phyloP scores from a whole-genome alignment of 92 coral and sea anemone genomes.

The Phymanthus crucifer region DNA sequence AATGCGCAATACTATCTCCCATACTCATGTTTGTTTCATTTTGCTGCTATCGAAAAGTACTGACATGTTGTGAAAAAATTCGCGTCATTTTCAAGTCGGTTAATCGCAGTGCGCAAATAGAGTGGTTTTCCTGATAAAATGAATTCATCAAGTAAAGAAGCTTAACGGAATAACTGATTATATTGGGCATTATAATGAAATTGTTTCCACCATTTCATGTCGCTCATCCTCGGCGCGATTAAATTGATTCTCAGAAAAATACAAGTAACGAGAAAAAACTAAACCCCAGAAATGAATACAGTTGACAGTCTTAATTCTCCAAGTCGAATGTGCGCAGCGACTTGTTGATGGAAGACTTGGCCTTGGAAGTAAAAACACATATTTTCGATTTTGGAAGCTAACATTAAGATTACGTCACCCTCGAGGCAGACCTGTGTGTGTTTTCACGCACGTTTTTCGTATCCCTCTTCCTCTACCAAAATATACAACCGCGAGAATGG shows the following conservation, averaged over 20 bases:
- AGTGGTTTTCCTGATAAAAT: no score
- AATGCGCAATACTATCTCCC: background rate
- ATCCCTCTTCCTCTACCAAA: background rate
- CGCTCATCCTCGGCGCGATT: no score
- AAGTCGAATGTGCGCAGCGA: no score
- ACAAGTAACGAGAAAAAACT: no score
- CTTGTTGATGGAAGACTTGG: background rate
- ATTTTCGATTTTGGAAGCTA: background rate
- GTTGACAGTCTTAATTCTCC: no score
- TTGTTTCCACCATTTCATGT: no score
- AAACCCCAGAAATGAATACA: no score
- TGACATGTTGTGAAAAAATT: background rate
- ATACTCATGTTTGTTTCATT: background rate
- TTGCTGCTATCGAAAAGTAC: background rate
- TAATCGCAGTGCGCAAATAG: background rate
- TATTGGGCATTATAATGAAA: background rate
- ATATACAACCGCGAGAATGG: background rate
- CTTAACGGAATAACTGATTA: no score
- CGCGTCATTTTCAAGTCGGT: background rate
- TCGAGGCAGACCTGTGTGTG: background rate
- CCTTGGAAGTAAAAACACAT: background rate
- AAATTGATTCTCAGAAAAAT: no score
- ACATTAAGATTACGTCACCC: background rate
- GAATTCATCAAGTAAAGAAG: no score
- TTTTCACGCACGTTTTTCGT: background rate